A percentile compares a stretch with the other conserved stretches of the same genome.
Evolutionary conservation across 2,113 vertebrate genomes (phyloP).

Genomic region (Dinomys branickii): DNA sequence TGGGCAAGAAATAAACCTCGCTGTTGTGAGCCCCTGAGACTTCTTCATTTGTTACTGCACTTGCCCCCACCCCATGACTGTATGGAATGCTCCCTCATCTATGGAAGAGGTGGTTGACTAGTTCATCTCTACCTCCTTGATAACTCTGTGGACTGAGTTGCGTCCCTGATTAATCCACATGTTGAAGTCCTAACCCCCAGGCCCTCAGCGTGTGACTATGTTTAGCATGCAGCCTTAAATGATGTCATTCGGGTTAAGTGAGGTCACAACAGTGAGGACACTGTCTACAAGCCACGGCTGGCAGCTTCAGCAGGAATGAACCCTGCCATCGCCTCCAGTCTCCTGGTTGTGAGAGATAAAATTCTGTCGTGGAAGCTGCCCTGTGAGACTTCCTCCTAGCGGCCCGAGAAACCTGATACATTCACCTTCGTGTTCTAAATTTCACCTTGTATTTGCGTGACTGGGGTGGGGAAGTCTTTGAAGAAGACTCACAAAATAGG

Average conservation of each 20-base stretch:
- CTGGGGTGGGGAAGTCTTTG: too few relatives aligned
- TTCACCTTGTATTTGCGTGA: not conserved
- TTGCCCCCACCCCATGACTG: too few relatives aligned
- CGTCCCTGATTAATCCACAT: not conserved
- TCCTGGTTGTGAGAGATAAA: not conserved
- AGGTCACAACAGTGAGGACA: rapidly evolving
- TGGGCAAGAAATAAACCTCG: rapidly evolving
- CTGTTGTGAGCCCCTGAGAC: not conserved
- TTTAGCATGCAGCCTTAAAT: not conserved
- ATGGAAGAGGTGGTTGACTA: too few relatives aligned
- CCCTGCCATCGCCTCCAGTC: rapidly evolving
- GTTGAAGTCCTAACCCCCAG: not conserved
- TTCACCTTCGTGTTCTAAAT: not conserved
- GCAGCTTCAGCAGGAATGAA: too few relatives aligned
- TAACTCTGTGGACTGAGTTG: not conserved
- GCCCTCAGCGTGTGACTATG: not conserved
- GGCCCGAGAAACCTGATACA: not conserved
- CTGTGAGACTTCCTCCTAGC: rapidly evolving
- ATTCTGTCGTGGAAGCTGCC: not conserved
- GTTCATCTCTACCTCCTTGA: not conserved
- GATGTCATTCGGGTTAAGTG: not conserved
- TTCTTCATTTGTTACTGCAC: not conserved
- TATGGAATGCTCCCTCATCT: not conserved
- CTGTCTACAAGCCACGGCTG: not conserved
- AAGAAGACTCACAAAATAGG: not conserved